Percentiles rank a stretch among this genome's conserved stretches.
These are phyloP conservation scores for Argyresthia albistria DNA, from an alignment of 2,888 invertebrate species.

Conservation along the genomic window DNA sequence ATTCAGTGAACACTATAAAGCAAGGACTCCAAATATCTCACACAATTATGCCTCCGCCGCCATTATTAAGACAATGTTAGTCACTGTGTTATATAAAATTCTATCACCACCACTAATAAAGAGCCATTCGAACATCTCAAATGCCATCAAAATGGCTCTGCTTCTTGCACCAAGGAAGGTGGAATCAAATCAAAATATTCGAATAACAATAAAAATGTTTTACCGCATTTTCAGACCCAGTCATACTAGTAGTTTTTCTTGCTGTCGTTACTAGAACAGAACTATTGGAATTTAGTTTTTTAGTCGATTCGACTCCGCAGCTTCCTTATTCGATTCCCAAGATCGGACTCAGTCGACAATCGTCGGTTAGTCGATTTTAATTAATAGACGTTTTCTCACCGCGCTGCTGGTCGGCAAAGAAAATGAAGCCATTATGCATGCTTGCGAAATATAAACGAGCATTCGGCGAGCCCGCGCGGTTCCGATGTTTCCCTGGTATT, in stretches of 20 bases:
- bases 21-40: not conserved
- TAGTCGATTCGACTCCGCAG: slow-evolving; percentile 33
- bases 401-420: slow-evolving; percentile 20
- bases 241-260: slow-evolving; percentile 21
- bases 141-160: slow-evolving; percentile 16
- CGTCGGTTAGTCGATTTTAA: slow-evolving; percentile 23
- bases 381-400: slow-evolving; percentile 43
- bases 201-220: slow-evolving; percentile 29
- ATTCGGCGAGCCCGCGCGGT: slow-evolving; percentile 2
- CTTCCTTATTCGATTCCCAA: slow-evolving; percentile 38
- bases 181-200: slow-evolving; percentile 32
- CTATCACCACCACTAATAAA: slow-evolving; percentile 17
- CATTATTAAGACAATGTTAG: too few relatives aligned
- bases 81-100: slow-evolving; percentile 13
- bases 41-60: not conserved
- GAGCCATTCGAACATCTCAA: slow-evolving; percentile 1
- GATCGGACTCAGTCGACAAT: slow-evolving; percentile 31
- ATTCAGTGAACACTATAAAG: not conserved
- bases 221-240: slow-evolving; percentile 36
- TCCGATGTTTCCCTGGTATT: slow-evolving; percentile 12
- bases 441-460: slow-evolving; percentile 37
- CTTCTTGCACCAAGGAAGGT: slow-evolving; percentile 21
- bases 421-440: slow-evolving; percentile 54
- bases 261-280: slow-evolving; percentile 9
- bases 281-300: slow-evolving; percentile 44